These are phyloP conservation scores for Cheilosia vulpina DNA, from an alignment of 2,888 invertebrate species.

Conservation along the genomic window DNA sequence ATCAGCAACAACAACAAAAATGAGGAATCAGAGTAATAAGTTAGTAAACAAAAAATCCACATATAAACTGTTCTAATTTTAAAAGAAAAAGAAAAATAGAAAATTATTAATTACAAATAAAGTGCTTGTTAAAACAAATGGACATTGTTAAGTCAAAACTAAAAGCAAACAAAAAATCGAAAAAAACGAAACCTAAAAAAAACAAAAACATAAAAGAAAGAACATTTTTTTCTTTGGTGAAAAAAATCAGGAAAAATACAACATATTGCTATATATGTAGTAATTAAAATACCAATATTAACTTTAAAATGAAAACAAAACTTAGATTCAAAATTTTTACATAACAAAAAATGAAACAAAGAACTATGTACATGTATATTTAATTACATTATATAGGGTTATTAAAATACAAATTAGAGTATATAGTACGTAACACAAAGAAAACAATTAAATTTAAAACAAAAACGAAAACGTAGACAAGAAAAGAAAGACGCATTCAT, in stretches of 20 bases:
- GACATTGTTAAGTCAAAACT: conserved; percentile 49
- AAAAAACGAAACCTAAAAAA: conserved; percentile 49
- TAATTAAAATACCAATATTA: conserved; percentile 65
- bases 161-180: conserved; percentile 53
- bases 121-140: conserved; percentile 69
- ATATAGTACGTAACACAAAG: conserved; percentile 59
- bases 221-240: conserved; percentile 47
- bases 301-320: conserved; percentile 46
- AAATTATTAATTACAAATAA: conserved; percentile 67
- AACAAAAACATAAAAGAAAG: conserved; percentile 33
- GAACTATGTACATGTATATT: conserved; percentile 70
- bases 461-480: conserved; percentile 52
- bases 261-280: conserved; percentile 53
- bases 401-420: conserved; percentile 71
- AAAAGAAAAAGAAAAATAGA: conserved; percentile 30
- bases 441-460: conserved; percentile 70
- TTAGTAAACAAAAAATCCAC: conserved; percentile 28
- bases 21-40: conserved; percentile 62
- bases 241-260: conserved; percentile 68
- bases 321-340: conserved; percentile 74
- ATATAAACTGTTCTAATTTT: conserved; percentile 51
- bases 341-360: conserved; percentile 60
- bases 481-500: conserved; percentile 71
- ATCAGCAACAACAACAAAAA: conserved; percentile 47
- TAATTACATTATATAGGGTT: conserved; percentile 73